These are phyloP conservation scores for Excalfactoria chinensis DNA, from an alignment of 2,113 vertebrate genomes.

Conservation along the genomic window DNA sequence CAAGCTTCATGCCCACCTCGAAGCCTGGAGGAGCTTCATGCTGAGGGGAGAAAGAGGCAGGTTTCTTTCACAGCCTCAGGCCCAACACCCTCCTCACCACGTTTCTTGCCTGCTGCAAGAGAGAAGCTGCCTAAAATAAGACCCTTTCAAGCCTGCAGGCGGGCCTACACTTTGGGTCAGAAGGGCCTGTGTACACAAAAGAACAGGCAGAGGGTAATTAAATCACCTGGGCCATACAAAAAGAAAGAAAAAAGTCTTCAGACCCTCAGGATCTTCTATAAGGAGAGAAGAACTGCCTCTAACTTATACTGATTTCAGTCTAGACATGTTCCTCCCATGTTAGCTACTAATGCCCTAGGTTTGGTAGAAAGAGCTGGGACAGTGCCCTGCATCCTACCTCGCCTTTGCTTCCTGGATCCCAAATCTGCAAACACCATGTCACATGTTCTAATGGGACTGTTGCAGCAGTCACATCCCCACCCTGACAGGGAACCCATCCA, in stretches of 20 bases:
- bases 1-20: constrained; percentile 94
- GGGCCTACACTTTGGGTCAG: not conserved
- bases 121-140: not conserved
- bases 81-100: not conserved
- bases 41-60: constrained; percentile 71
- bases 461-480: not conserved
- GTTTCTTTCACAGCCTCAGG: not conserved
- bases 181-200: not conserved
- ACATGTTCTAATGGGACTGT: not conserved
- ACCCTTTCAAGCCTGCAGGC: not conserved
- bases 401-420: not conserved
- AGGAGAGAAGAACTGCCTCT: not conserved
- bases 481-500: not conserved
- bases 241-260: not conserved
- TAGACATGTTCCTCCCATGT: not conserved
- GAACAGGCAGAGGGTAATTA: not conserved
- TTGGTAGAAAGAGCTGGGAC: not conserved
- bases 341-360: not conserved
- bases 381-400: not conserved
- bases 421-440: not conserved
- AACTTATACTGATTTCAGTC: not conserved
- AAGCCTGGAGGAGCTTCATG: constrained; percentile 84
- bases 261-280: not conserved
- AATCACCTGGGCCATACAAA: not conserved
- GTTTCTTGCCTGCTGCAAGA: not conserved